phyloP scores from a whole-genome alignment of 2,113 vertebrate genomes.

The Lichenostomus cassidix region DNA sequence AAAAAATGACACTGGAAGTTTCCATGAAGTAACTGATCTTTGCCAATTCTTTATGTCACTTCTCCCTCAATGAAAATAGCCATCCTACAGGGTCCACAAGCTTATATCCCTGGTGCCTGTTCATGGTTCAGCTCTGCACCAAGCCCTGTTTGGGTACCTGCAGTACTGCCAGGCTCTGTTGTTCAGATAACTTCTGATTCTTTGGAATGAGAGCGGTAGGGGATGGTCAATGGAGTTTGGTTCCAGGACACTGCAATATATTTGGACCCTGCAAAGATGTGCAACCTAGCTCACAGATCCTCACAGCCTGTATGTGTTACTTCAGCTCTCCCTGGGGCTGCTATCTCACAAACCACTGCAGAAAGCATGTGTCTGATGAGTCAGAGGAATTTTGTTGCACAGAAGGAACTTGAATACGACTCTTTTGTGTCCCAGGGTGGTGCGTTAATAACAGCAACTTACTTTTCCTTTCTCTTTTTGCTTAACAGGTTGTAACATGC shows the following conservation, averaged over 20 bases:
- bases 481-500: neutral
- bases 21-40: neutral
- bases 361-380: neutral
- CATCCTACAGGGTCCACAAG: neutral
- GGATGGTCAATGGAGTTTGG: neutral
- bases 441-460: neutral
- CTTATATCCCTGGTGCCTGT: neutral
- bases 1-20: neutral
- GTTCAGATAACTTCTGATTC: neutral
- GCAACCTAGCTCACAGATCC: neutral
- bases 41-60: neutral
- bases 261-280: neutral
- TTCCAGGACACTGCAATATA: neutral
- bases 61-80: neutral
- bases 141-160: neutral
- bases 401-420: neutral
- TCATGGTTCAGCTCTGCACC: neutral
- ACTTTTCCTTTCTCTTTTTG: constrained; percentile 35
- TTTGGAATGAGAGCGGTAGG: neutral
- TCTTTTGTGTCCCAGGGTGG: neutral
- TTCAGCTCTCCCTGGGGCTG: neutral
- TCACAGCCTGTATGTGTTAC: neutral
- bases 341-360: neutral
- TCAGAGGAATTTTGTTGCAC: neutral
- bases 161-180: neutral